Percentiles rank a stretch among this genome's conserved stretches.
These are phyloP conservation scores for Melanotaenia nigrans DNA, from an alignment of 2,797 vertebrate genomes.

Conservation along the genomic window DNA sequence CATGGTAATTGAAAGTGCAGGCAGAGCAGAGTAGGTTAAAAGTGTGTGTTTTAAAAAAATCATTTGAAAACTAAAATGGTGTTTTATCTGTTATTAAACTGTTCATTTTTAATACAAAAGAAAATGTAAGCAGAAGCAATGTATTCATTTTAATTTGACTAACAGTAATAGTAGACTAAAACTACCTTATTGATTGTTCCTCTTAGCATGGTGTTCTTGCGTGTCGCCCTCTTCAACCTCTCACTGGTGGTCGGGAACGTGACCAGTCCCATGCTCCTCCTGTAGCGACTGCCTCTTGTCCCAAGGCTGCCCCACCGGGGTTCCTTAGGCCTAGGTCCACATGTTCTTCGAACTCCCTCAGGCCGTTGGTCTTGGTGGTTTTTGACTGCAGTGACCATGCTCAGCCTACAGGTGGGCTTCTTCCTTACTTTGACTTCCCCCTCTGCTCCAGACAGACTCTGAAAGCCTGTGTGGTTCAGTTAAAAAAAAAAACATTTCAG, in stretches of 20 bases:
- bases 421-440: conserved; percentile 93
- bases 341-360: conserved; percentile 80
- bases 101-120: neutral
- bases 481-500: conserved; percentile 55
- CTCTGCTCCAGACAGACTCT: conserved; percentile 78
- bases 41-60: neutral
- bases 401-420: conserved; percentile 82
- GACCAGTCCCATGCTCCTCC: conserved; percentile 74
- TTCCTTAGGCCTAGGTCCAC: conserved; percentile 79
- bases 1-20: neutral
- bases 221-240: conserved; percentile 90
- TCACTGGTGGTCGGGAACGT: conserved; percentile 83
- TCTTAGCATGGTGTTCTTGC: conserved; percentile 89
- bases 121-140: neutral
- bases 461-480: conserved; percentile 76
- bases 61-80: neutral
- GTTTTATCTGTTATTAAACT: neutral
- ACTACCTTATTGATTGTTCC: conserved; percentile 82
- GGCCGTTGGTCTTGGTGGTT: conserved; percentile 68
- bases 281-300: conserved; percentile 72
- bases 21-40: neutral
- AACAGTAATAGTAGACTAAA: conserved; percentile 2
- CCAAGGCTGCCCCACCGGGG: conserved; percentile 80
- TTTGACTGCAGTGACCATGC: conserved; percentile 64
- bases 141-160: neutral